Percentiles rank a stretch among this genome's conserved stretches.
Evolutionary conservation across 2,113 vertebrate species (phyloP).

Genomic region (Alexandromys fortis): DNA sequence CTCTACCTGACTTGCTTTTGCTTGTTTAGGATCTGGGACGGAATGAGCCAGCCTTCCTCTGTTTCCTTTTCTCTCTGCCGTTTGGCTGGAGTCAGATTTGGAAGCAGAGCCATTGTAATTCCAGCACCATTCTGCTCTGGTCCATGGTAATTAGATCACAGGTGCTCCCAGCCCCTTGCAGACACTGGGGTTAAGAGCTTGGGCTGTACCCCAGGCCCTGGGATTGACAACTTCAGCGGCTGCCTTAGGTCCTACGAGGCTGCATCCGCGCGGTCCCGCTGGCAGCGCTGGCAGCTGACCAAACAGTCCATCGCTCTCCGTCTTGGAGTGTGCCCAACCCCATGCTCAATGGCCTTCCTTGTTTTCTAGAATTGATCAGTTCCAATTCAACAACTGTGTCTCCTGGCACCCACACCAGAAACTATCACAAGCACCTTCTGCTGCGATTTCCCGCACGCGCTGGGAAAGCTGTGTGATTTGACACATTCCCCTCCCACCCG

Average conservation of each 20-base stretch:
- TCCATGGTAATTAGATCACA: too few relatives aligned
- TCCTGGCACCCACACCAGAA: neutral
- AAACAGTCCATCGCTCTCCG: conserved; percentile 9
- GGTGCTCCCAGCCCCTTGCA: neutral
- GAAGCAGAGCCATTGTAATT: neutral
- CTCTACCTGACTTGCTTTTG: neutral
- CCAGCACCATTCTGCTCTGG: too few relatives aligned
- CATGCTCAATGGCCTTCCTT: conserved; percentile 52
- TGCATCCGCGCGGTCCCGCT: neutral
- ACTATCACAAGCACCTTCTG: neutral
- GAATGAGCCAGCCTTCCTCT: neutral
- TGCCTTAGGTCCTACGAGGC: conserved; percentile 38
- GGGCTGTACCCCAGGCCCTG: neutral
- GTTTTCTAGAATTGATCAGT: conserved; percentile 64
- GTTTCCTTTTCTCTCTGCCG: neutral
- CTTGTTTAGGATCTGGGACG: neutral
- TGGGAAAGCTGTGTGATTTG: neutral
- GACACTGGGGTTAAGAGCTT: neutral
- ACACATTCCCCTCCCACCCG: neutral
- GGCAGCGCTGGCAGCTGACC: neutral
- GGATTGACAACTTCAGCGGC: neutral
- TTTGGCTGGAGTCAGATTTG: neutral
- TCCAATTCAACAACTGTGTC: conserved; percentile 31
- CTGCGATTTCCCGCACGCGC: neutral
- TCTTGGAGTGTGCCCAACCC: conserved; percentile 53